phyloP scores from a whole-genome alignment of 2,888 invertebrate genomes.

The Zelleria hepariella region DNA sequence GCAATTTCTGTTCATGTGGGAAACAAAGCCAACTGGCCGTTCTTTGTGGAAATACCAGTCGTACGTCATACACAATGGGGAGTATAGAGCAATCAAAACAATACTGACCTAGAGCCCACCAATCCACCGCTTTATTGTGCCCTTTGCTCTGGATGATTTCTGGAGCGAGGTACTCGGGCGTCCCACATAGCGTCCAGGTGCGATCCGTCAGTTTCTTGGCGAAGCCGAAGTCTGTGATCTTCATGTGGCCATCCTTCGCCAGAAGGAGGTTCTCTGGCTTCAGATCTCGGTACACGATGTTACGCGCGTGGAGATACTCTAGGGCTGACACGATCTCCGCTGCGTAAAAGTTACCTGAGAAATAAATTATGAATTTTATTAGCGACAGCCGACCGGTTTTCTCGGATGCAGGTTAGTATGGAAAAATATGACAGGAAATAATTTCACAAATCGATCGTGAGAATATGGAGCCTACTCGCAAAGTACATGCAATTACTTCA shows the following conservation, averaged over 20 bases:
- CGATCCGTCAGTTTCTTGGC: conserved; percentile 95
- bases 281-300: conserved; percentile 89
- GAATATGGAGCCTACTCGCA: no score
- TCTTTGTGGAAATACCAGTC: background rate
- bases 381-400: no score
- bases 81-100: background rate
- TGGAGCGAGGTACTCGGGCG: conserved; percentile 97
- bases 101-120: conserved; percentile 93
- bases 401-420: no score
- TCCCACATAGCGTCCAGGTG: conserved; percentile 97
- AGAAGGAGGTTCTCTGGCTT: conserved; percentile 96
- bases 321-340: conserved; percentile 94
- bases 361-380: background rate
- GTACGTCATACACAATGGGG: background rate
- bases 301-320: conserved; percentile 92
- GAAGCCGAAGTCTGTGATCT: conserved; percentile 98
- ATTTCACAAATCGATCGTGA: background rate
- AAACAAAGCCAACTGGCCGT: background rate
- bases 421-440: background rate
- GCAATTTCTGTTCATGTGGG: background rate
- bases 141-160: conserved; percentile 98
- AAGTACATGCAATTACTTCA: background rate
- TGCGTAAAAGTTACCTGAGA: conserved; percentile 88
- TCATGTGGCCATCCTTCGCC: conserved; percentile 94
- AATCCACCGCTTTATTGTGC: conserved; percentile 98